Conservation (phyloP, 92 coral and sea anemone genomes). For the Parazoanthus swiftii region DNA sequence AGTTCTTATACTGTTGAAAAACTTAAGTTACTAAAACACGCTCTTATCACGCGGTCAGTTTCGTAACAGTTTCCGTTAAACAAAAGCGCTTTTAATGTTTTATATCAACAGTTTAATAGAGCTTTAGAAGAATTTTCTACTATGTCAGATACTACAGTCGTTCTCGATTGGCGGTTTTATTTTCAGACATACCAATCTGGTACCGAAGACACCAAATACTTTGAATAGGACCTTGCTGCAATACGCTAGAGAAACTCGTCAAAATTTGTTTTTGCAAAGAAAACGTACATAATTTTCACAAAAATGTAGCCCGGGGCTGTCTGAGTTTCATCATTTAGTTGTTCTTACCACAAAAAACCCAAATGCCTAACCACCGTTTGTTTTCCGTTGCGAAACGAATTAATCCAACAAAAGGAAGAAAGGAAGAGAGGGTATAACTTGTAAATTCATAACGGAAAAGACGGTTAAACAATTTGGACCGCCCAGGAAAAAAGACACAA, state of each 20-base stretch:
- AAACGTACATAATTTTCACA: not conserved
- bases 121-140: not conserved
- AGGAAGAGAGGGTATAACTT: not conserved
- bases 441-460: not conserved
- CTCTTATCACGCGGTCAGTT: too few species aligned
- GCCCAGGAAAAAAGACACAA: constrained; percentile 13
- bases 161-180: not conserved
- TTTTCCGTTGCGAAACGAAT: not conserved
- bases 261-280: not conserved
- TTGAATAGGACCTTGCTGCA: not conserved
- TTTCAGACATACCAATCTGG: not conserved
- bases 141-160: not conserved
- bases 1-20: too few species aligned
- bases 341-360: not conserved
- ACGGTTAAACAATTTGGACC: constrained; percentile 7
- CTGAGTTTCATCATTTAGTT: not conserved
- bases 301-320: constrained; percentile 24
- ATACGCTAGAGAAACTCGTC: not conserved
- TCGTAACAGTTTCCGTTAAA: not conserved
- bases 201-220: not conserved
- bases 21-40: too few species aligned
- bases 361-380: constrained; percentile 1
- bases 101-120: not conserved
- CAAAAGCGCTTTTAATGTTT: too few species aligned
- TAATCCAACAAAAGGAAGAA: not conserved